Conservation (phyloP, 2,797 vertebrate species). For the Acrossocheilus wenchowensis region DNA sequence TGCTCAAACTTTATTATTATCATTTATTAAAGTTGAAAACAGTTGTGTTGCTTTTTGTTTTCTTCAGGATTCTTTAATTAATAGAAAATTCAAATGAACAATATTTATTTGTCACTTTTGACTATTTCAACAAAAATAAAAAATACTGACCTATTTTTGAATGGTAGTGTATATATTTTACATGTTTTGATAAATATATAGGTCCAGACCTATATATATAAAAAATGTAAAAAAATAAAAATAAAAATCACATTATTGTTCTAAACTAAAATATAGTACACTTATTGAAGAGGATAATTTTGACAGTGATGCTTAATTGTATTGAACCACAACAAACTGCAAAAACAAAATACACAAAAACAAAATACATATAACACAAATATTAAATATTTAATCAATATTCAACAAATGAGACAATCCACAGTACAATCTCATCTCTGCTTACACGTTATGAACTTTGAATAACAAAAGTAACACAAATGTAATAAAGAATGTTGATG, state of each 20-base stretch:
- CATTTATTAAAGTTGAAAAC: no score
- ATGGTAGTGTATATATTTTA: no score
- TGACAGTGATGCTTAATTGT: background rate
- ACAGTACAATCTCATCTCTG: background rate
- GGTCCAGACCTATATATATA: background rate
- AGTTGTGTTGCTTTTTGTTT: no score
- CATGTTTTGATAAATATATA: background rate
- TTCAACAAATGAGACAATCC: background rate
- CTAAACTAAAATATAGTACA: background rate
- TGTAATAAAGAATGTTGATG: conserved; percentile 15
- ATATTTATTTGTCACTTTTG: no score
- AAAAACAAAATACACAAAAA: background rate
- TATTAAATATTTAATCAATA: conserved; percentile 8
- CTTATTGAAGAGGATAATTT: background rate
- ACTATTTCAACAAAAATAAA: no score
- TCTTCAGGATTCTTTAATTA: no score
- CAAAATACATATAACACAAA: background rate
- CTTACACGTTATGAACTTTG: background rate
- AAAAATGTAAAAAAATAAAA: no score
- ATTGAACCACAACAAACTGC: background rate
- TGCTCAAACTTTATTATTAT: no score
- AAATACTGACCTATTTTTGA: no score
- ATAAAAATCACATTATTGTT: background rate
- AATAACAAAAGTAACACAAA: conserved; percentile 23
- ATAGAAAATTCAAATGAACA: no score